phyloP scores from a whole-genome alignment of 2,888 invertebrate species.

The Sarcophaga caerulescens region DNA sequence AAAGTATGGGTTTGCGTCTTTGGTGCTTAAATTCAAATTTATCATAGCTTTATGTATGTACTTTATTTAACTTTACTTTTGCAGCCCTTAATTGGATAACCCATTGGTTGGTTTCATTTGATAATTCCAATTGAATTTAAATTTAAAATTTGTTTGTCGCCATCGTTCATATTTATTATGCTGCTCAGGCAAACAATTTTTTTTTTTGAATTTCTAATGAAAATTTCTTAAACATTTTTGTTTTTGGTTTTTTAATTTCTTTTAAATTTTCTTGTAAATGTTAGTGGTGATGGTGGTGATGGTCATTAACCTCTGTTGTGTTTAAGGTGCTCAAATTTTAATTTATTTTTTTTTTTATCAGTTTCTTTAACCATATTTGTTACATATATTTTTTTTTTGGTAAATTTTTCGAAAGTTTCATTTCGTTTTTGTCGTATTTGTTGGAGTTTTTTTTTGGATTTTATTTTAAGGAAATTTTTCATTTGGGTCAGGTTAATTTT shows the following conservation, averaged over 20 bases:
- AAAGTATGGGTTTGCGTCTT: no score
- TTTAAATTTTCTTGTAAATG: neutral
- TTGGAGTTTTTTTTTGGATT: neutral
- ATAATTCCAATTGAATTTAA: slow-evolving; percentile 35
- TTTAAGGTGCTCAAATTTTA: slow-evolving; percentile 1
- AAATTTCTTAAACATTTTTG: slow-evolving; percentile 49
- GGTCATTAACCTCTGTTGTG: slow-evolving; percentile 45
- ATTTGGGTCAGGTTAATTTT: slow-evolving; percentile 28
- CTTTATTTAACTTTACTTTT: neutral
- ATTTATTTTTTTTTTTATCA: neutral
- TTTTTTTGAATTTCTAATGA: slow-evolving; percentile 54
- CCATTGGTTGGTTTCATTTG: neutral
- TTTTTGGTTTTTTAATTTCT: neutral
- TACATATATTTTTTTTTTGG: slow-evolving; percentile 32
- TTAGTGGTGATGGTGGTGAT: neutral
- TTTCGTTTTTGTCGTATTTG: neutral
- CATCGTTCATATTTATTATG: slow-evolving; percentile 2
- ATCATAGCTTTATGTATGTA: no score
- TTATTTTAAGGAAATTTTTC: no score
- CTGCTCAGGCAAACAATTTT: slow-evolving; percentile 19
- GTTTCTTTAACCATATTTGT: slow-evolving; percentile 47
- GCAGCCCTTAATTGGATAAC: no score
- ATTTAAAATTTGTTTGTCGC: slow-evolving; percentile 8
- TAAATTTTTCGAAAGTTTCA: slow-evolving; percentile 44
- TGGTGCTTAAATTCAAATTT: no score